phyloP scores from a whole-genome alignment of 2,888 invertebrate species.

The Agrotis puta region DNA sequence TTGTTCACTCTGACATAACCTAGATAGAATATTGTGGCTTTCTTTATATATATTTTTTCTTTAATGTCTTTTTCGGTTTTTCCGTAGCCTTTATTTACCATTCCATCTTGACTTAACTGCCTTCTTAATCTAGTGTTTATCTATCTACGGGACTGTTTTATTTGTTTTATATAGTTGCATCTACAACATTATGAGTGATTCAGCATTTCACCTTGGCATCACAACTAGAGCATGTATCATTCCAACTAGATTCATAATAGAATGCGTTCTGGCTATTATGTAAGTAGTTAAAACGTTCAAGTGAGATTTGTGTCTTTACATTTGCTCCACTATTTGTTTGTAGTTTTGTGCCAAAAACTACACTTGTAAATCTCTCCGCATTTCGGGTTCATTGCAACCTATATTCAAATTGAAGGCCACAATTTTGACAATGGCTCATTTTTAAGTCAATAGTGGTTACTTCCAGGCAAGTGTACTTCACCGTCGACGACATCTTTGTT shows the following conservation, averaged over 20 bases:
- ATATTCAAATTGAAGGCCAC: neutral
- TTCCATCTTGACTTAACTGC: neutral
- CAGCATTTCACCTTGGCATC: slow-evolving; percentile 37
- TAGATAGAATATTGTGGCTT: neutral
- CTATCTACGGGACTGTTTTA: slow-evolving; percentile 1
- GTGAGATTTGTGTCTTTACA: slow-evolving; percentile 3
- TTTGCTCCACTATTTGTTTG: slow-evolving; percentile 20
- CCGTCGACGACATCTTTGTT: too few species aligned
- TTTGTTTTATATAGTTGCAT: neutral
- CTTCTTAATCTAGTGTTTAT: neutral
- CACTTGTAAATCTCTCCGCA: neutral
- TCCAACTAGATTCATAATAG: slow-evolving; percentile 18
- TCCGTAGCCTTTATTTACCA: neutral
- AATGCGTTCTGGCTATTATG: slow-evolving; percentile 24
- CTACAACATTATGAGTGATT: slow-evolving; percentile 13
- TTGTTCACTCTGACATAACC: neutral
- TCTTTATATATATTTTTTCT: neutral
- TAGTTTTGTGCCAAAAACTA: slow-evolving; percentile 21
- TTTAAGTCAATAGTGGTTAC: too few species aligned
- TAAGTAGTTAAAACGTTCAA: slow-evolving; percentile 31
- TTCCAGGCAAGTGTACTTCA: too few species aligned
- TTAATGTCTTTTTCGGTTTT: neutral
- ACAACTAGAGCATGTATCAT: slow-evolving; percentile 6
- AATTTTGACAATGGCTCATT: too few species aligned
- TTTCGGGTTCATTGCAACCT: slow-evolving; percentile 18